Evolutionary conservation across 2,888 invertebrate genomes (phyloP).

Genomic region (Macrophya alboannulata): DNA sequence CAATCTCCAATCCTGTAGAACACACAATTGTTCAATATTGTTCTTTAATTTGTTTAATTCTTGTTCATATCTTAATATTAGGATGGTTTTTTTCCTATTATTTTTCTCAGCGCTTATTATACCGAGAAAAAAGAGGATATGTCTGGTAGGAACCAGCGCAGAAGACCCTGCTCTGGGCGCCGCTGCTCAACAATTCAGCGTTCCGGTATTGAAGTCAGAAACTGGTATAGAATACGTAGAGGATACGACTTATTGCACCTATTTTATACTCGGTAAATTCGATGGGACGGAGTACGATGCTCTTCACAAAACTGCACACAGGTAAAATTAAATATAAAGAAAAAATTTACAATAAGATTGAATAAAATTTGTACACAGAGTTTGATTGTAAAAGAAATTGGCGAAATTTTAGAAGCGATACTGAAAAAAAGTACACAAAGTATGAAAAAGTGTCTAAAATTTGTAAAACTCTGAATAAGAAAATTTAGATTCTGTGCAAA

Average conservation of each 20-base stretch:
- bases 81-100: not conserved
- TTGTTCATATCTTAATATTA: not conserved
- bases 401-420: not conserved
- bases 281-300: conserved; percentile 87
- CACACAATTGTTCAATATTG: too few relatives aligned
- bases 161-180: conserved; percentile 82
- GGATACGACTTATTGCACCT: conserved; percentile 84
- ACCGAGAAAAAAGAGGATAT: conserved; percentile 83
- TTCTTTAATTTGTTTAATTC: too few relatives aligned
- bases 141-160: conserved; percentile 83
- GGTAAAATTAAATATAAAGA: conserved; percentile 76
- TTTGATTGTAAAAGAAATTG: not conserved
- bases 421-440: not conserved
- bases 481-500: too few relatives aligned
- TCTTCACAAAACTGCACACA: conserved; percentile 85
- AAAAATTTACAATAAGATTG: too few relatives aligned
- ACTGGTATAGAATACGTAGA: conserved; percentile 84
- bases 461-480: not conserved
- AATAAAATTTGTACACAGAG: not conserved
- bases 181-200: conserved; percentile 84
- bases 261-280: conserved; percentile 89
- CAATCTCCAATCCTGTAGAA: too few relatives aligned
- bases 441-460: not conserved
- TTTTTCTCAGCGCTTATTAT: conserved; percentile 72
- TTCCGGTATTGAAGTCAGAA: conserved; percentile 85